Evolutionary conservation across 2,113 vertebrate genomes (phyloP), one percentile per base, ranked within the genome.

Genomic region (Takifugu bimaculatus): DNA sequence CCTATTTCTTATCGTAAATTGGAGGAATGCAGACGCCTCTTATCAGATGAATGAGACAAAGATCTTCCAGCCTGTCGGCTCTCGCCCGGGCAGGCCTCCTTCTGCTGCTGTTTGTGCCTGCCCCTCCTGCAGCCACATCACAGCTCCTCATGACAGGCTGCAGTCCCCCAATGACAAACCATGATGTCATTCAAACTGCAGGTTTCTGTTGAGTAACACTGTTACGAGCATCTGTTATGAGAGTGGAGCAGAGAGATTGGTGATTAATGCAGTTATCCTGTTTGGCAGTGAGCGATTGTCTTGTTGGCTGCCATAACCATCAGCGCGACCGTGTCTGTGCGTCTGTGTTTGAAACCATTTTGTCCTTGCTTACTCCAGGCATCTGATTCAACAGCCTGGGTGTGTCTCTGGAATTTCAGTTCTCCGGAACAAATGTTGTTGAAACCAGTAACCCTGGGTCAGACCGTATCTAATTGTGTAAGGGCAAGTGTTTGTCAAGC

Each of bases 331-430:
- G 47, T 62, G 59, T 26, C 12, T 35, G 53, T 52, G 53, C 13
- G 39, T 26, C 39, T 28, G 54, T 26, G 53, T 42, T 47, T 50
- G 50, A 48, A 47, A 26, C 57, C 56, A 57, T 83, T 20, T 50
- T 77, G 71, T 71, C 54, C 47, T 50, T 54, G 66, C 61, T 48
- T 44, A 54, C 55, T 20, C 48, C 47, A 49, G 57, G 60, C 43
- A 29, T 32, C 68, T 57, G 61, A 63, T 32, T 73, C 84, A 80
- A 79, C 81, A 82, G 77, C 82, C 62, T 57, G 82, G 71, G 78
- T 72, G 75, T 81, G 82, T 74, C 76, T 72, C 47, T 63, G 77
- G 79, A 80, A 81, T 85, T 62, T 54, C 54, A 57, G 26, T 54
- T 52, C 69, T 66, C 35, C 32, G 62, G 66, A 69, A 60, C 63